Evolutionary conservation across 2,888 invertebrate genomes (phyloP).

Genomic region (Corythucha ciliata): DNA sequence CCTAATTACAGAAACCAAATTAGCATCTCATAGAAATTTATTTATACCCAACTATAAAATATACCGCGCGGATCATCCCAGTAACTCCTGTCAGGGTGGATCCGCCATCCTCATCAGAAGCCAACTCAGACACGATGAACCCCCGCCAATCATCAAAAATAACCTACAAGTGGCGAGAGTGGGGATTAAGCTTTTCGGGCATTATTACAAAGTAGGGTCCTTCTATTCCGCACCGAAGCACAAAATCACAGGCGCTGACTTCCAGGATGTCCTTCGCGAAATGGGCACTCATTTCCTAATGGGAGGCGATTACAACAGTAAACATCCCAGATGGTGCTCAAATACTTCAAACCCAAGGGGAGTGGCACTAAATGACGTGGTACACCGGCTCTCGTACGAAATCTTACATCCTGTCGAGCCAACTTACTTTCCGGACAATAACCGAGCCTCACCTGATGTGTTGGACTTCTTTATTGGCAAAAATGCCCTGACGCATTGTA

Average conservation of each 20-base stretch:
- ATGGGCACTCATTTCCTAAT: conserved; percentile 3
- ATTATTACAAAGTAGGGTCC: not conserved
- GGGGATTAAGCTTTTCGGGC: not conserved
- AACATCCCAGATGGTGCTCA: conserved; percentile 5
- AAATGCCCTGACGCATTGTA: not conserved
- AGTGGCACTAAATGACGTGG: not conserved
- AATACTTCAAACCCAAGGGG: conserved; percentile 3
- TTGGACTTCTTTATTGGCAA: conserved; percentile 12
- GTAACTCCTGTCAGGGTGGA: conserved; percentile 6
- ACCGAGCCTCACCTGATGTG: conserved; percentile 3
- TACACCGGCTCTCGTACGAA: conserved; percentile 5
- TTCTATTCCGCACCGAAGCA: conserved; percentile 13
- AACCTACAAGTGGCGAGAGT: not conserved
- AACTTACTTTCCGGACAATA: conserved; percentile 12
- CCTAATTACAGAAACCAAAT: conserved; percentile 7
- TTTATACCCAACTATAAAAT: not conserved
- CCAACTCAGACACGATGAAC: not conserved
- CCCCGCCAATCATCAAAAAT: not conserved
- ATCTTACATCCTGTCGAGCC: conserved; percentile 5
- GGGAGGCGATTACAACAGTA: conserved; percentile 8
- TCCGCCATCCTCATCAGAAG: not conserved
- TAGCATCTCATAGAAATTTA: not conserved
- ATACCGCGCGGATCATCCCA: conserved; percentile 6
- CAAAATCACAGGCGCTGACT: not conserved
- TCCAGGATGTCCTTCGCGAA: not conserved